Conservation (phyloP, 2,113 vertebrate genomes). For the Poicephalus meyeri region DNA sequence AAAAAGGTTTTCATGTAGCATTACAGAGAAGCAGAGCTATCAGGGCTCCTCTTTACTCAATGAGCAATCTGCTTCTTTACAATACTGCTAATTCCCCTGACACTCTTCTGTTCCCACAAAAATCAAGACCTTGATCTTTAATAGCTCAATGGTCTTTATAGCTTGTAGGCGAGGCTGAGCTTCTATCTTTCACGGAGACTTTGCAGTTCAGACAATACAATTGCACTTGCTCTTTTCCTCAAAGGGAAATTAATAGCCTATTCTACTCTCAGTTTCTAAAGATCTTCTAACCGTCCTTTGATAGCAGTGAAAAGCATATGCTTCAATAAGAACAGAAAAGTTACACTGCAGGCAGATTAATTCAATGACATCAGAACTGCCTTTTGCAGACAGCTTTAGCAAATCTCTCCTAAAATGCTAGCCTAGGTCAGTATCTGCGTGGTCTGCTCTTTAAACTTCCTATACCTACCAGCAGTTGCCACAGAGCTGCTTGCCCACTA, state of each 20-base stretch:
- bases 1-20: not conserved
- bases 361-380: not conserved
- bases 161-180: not conserved
- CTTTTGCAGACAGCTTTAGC: not conserved
- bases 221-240: not conserved
- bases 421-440: not conserved
- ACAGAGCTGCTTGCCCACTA: not conserved
- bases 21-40: not conserved
- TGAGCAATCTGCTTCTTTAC: not conserved
- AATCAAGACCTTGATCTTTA: not conserved
- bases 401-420: not conserved
- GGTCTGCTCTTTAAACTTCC: not conserved
- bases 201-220: not conserved
- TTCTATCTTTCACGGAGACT: not conserved
- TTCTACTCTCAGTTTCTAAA: not conserved
- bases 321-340: not conserved
- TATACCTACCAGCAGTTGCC: not conserved
- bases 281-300: not conserved
- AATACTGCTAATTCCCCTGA: not conserved
- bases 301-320: not conserved
- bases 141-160: not conserved
- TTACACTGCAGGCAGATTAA: not conserved
- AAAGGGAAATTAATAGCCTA: not conserved
- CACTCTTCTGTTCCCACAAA: not conserved
- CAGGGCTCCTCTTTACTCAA: not conserved